Evolutionary conservation across 2,888 invertebrate genomes (phyloP), one percentile per base, ranked within the genome.

Genomic region (Brenthis daphne): DNA sequence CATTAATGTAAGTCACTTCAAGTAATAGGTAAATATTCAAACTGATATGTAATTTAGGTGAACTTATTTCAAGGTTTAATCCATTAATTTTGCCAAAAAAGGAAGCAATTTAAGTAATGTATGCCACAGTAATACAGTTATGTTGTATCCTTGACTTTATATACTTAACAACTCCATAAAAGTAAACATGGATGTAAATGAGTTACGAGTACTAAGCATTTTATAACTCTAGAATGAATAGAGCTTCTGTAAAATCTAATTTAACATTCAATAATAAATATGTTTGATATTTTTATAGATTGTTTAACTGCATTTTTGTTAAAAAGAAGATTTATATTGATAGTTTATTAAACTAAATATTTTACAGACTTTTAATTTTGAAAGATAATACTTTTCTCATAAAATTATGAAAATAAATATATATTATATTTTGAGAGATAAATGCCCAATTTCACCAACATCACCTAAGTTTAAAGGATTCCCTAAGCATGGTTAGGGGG

Each of bases 71-170:
- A 48, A 48, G 48, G 58, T 48, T 13, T 29, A 48, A 58, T 13
- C 8, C n/a, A 58, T 58, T 29, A 20, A 54, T 43, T 20, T 63
- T 43, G 2, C 63, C 37, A 33, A 37, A 11, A 29, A 57, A 65
- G 65, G 65, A 11, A 63, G 24, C 51, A 53, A 33, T 65, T 65
- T 57, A 43, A 48, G 57, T 55, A 70, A 65, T 60, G 50, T 29
- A 33, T 60, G 60, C 60, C 11, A 60, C 2, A 50, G 50, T 60
- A n/a, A 60, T n/a, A 29, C 60, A 50, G 48, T 48, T 48, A 20
- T 51, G 53, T 54, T 37, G 14, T 43, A 43, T 63, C 70, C 73
- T 73, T 73, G 72, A 61, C 58, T 57, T n/a, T 53, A 48, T 47
- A 60, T 68, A 69, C 43, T 57, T 70, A 56, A 61, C 58, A 67